Evolutionary conservation across 1,140 invertebrate genomes (phyloP), one percentile per base, ranked within the genome.

Genomic region (Pseudomyrmex dendroicus): DNA sequence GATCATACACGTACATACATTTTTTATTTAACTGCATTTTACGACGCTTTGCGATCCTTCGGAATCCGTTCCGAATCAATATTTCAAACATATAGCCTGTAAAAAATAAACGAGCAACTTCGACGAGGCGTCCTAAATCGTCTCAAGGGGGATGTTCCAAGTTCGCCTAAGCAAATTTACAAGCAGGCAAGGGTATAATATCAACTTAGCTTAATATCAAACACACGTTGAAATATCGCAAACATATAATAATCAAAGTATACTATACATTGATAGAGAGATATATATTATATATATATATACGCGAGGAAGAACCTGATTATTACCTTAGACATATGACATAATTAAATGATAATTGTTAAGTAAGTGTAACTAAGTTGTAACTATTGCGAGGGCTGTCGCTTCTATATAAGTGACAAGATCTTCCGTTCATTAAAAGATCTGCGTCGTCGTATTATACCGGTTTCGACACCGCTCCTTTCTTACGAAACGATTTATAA

Each of bases 171-270:
- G n/a, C 57, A 52, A 63, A 35, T 35, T 35, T 57, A 25, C 64
- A 57, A 7, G 22, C 63, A 56, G 22, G 66, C 61, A 13, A 57
- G 48, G 13, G 2, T 63, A 12, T 35, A 61, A 61, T 73, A 73
- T 62, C 20, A 76, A 54, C 70, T 89, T 89, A 86, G 61, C 56
- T 78, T 76, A 74, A 82, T 86, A 83, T 66, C 77, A 84, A 82
- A 84, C 61, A 66, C 50, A 62, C 61, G 54, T 86, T 83, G 54
- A 84, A 72, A 25, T 80, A 87, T 22, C 46, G 73, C 73, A 83
- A 84, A 70, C 50, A 83, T 54, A n/a, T 78, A 85, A 82, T 91
- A 89, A 91, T 90, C 89, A 91, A 91, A 91, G 82, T 62, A 84
- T 82, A 77, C 35, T 35, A 35, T 35, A 35, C 35, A 35, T 35